Evolutionary conservation across 2,888 invertebrate species (phyloP), one percentile per base, ranked within the genome.

Genomic region (Eristalis pertinax): DNA sequence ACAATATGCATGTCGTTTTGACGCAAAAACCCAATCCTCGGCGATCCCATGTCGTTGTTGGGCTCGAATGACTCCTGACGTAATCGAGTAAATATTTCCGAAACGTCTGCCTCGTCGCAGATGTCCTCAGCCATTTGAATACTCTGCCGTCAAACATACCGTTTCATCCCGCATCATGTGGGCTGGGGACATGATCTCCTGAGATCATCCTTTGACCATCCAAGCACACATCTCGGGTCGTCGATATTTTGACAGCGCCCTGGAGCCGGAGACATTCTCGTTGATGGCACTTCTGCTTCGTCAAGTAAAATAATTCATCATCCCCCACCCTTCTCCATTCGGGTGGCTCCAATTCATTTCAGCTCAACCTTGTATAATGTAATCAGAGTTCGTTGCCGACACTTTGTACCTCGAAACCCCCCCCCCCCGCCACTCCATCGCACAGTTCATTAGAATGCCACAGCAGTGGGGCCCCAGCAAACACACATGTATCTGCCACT

Each of bases 401-500:
- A 50, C 50, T 50, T 19, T 50, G 50, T 50, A 19, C 19, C 1
- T 19, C n/a, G 0, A 15, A 1, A 13, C 43, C 41, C 41, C 43
- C 2, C 50, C 50, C 4, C 50, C 50, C n/a, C 19, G 7, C 0
- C 63, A 15, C 41, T 15, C 7, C n/a, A 3, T 8, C 19, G 8
- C 63, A 63, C 41, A 58, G 24, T 69, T 69, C 35, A 69, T 58
- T 58, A 69, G 35, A 69, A 35, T 24, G 35, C 58, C 15, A 58
- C 69, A 58, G 58, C 29, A 32, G 10, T 10, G 5, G 19, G 15
- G 15, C 50, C n/a, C 19, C 22, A 29, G 22, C 29, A 50, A 8
- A 19, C 50, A 19, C 19, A 50, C 50, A 50, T 50, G 50, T 50
- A 50, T 50, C 50, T 19, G 50, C 26, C 29, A 41, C 19, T 4